A percentile compares a stretch with the other conserved stretches of the same genome.
Evolutionary conservation across 2,888 invertebrate species (phyloP).

Genomic region (Drosophila borborema): DNA sequence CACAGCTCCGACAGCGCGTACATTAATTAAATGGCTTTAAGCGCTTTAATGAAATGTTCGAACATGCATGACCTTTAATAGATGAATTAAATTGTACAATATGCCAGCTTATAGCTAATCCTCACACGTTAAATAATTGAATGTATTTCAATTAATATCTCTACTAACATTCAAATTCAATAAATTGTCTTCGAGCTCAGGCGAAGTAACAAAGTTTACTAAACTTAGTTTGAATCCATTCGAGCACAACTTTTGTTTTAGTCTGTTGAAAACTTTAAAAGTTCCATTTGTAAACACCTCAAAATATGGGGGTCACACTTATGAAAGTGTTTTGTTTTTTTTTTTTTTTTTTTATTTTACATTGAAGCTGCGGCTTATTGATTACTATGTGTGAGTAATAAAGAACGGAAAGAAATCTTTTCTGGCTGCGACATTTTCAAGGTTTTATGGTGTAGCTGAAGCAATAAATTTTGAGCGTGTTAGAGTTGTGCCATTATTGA

Average conservation of each 20-base stretch:
- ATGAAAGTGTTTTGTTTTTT: no score
- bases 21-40: slow-evolving; percentile 7
- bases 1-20: neutral
- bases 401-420: neutral
- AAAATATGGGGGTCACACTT: neutral
- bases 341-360: no score
- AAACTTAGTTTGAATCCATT: neutral
- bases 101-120: neutral
- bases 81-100: neutral
- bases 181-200: neutral
- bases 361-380: neutral
- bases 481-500: neutral
- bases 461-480: neutral
- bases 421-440: neutral
- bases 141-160: neutral
- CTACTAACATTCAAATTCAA: neutral
- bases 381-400: neutral
- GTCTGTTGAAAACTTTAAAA: neutral
- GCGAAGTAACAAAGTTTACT: neutral
- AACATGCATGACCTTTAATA: neutral
- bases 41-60: neutral
- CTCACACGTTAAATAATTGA: neutral
- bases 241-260: neutral
- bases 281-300: neutral
- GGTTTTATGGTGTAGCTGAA: neutral